Percentiles rank a stretch among this genome's conserved stretches.
These are phyloP conservation scores for Lasioglossum villosulum DNA, from an alignment of 2,888 invertebrate species.

Conservation along the genomic window DNA sequence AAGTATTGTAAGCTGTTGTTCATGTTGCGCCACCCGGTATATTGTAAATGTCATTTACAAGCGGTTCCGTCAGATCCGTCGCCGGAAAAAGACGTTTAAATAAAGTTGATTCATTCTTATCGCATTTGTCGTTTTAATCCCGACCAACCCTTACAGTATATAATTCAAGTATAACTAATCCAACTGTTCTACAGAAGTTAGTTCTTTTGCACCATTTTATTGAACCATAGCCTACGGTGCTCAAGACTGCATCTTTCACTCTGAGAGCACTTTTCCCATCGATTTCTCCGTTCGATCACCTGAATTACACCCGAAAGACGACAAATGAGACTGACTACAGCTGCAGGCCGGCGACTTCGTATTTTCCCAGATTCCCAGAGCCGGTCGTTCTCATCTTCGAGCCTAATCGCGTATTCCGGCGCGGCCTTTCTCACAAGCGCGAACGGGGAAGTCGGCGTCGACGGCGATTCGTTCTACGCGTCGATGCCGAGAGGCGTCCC, in stretches of 20 bases:
- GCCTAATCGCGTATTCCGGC: slow-evolving; percentile 56
- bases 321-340: neutral
- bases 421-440: slow-evolving; percentile 67
- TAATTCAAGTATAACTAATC: too few species aligned
- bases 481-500: slow-evolving; percentile 66
- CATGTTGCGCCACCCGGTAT: too few species aligned
- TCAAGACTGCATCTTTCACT: neutral
- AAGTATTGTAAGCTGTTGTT: too few species aligned
- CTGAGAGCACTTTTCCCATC: neutral
- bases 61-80: too few species aligned
- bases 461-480: slow-evolving; percentile 68
- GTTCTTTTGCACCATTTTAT: neutral
- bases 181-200: too few species aligned
- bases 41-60: too few species aligned
- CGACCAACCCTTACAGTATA: too few species aligned
- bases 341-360: slow-evolving; percentile 36
- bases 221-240: neutral
- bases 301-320: neutral
- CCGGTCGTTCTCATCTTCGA: slow-evolving; percentile 45
- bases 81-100: too few species aligned
- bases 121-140: too few species aligned
- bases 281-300: neutral
- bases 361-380: slow-evolving; percentile 28
- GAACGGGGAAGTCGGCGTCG: slow-evolving; percentile 40
- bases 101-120: too few species aligned